phyloP scores from a whole-genome alignment of 2,888 invertebrate genomes.

The Microchrysa polita region DNA sequence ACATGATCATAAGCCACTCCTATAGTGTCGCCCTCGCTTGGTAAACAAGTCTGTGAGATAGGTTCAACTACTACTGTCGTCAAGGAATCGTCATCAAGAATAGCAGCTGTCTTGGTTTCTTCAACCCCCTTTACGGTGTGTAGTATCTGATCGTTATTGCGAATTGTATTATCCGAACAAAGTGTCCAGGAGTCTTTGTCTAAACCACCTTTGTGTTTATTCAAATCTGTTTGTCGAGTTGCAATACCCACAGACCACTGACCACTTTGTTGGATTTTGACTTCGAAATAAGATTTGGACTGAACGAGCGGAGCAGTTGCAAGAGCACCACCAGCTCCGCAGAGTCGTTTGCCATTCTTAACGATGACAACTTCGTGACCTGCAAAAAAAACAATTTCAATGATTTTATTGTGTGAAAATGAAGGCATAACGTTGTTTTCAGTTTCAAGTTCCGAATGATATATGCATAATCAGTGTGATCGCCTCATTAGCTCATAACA shows the following conservation, averaged over 20 bases:
- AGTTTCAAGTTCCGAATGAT: no score
- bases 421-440: no score
- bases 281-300: slow-evolving; percentile 98
- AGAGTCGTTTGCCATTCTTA: slow-evolving; percentile 90
- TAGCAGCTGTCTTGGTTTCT: slow-evolving; percentile 60
- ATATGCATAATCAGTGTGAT: no score
- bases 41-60: slow-evolving; percentile 66
- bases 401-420: no score
- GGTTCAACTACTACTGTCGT: slow-evolving; percentile 50
- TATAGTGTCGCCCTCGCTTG: slow-evolving; percentile 93
- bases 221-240: slow-evolving; percentile 85
- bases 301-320: slow-evolving; percentile 95
- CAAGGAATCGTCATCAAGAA: slow-evolving; percentile 56
- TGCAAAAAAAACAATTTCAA: no score
- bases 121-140: slow-evolving; percentile 49
- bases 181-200: slow-evolving; percentile 94
- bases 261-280: slow-evolving; percentile 96
- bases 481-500: no score
- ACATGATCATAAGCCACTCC: slow-evolving; percentile 97
- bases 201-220: slow-evolving; percentile 85
- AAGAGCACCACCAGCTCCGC: slow-evolving; percentile 94
- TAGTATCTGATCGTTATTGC: slow-evolving; percentile 83
- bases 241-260: slow-evolving; percentile 96
- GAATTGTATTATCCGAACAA: slow-evolving; percentile 86
- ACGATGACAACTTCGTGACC: slow-evolving; percentile 96